Base-by-base conservation (phyloP, 1,140 invertebrate species). In the Globodera ellingtonae region DNA sequence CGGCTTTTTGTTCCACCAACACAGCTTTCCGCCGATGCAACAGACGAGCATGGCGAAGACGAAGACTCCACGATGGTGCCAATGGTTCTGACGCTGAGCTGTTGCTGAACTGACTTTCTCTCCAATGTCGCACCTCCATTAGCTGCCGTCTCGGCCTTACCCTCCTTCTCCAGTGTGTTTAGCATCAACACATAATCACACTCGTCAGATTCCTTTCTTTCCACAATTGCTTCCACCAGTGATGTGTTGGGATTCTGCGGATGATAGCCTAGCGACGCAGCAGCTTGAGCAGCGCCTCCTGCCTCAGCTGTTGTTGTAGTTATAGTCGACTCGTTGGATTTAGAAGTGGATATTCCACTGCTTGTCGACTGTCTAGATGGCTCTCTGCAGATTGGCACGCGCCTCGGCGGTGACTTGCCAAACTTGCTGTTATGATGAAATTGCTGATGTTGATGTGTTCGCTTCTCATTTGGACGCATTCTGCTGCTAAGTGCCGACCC, bases 1-100 rank as follows among this genome's bases (percentile, higher is more conserved):
- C 56, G 67, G n/a, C 67, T 44, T 0, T 70, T 44, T 35, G 24
- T 44, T 44, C 21, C 67, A 6, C 9, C 35, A 6, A 13, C 46
- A 35, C 8, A 6, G 35, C 67, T 70, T 70, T 13, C 21, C 24
- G 48, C 75, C 10, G 75, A 77, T 35, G 75, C 52, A 69, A 70
- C 10, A 9, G 75, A 77, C 4, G 75, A 77, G 35, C 24, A 67
- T 18, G 75, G 62, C 48, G 75, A 77, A 18, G 75, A 50, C 10
- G 75, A 77, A 67, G 75, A 77, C 21, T 77, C 75, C 75, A 77
- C 18, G 47, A 77, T 77, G 46, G 75, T 77, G 48, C 75, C 65
- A n/a, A 77, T 77, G 24, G 75, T 67, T 13, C 75, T 21, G 7
- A 77, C 62, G 46, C 46, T 77, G 8, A 77, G 62, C 8, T 77